Percentiles rank a stretch among this genome's conserved stretches.
phyloP scores from a whole-genome alignment of 2,888 invertebrate genomes.

The Gnatocerus cornutus region DNA sequence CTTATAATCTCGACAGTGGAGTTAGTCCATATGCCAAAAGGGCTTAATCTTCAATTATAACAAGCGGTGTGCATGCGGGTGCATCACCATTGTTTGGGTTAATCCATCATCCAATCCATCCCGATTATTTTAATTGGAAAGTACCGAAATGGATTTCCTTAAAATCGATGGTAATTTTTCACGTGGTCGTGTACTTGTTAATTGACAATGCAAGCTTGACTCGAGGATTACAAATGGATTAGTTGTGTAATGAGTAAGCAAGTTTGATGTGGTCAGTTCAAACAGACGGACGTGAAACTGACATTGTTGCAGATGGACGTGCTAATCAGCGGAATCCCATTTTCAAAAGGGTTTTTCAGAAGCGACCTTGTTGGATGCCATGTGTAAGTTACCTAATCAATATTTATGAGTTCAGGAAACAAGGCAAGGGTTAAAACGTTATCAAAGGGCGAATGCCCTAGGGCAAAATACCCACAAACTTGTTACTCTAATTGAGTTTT shows the following conservation, averaged over 20 bases:
- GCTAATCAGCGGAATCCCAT: constrained; percentile 16
- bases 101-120: constrained; percentile 30
- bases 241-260: constrained; percentile 39
- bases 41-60: constrained; percentile 64
- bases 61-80: constrained; percentile 51
- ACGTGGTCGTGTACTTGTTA: constrained; percentile 6
- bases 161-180: constrained; percentile 8
- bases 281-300: constrained; percentile 15
- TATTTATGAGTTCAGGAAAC: constrained; percentile 52
- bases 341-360: constrained; percentile 27
- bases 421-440: constrained; percentile 57
- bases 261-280: constrained; percentile 32
- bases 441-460: constrained; percentile 60
- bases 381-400: constrained; percentile 50
- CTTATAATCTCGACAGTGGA: constrained; percentile 58
- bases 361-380: constrained; percentile 39
- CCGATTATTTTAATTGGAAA: constrained; percentile 36
- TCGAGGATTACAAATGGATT: constrained; percentile 39
- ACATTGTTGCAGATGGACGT: constrained; percentile 8
- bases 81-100: constrained; percentile 47
- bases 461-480: constrained; percentile 60
- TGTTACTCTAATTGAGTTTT: constrained; percentile 62
- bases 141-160: constrained; percentile 10
- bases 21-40: constrained; percentile 59
- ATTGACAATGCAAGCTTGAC: constrained; percentile 19